A percentile compares a stretch with the other conserved stretches of the same genome.
phyloP scores from a whole-genome alignment of 2,797 vertebrate species.

The Rhinichthys osculus region DNA sequence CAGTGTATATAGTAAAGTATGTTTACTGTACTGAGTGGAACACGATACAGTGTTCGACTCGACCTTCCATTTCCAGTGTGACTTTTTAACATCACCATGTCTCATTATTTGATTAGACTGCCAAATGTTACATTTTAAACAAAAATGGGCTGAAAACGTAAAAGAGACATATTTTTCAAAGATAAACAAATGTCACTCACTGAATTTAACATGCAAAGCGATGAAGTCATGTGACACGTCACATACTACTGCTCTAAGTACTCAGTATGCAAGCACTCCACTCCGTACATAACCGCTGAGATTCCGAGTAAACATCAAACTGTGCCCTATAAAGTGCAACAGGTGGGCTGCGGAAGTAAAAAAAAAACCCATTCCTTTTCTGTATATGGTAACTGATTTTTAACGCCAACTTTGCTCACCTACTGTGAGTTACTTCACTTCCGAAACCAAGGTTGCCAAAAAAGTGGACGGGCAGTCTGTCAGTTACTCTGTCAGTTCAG shows the following conservation, averaged over 20 bases:
- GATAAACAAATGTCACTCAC: background rate
- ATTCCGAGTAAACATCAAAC: constrained; percentile 2
- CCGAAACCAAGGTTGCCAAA: background rate
- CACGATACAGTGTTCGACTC: background rate
- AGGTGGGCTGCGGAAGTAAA: background rate
- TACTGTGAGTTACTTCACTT: background rate
- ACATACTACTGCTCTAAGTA: background rate
- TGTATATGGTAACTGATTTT: background rate
- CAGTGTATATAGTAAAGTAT: background rate
- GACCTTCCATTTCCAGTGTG: background rate
- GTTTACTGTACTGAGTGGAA: background rate
- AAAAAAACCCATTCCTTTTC: background rate
- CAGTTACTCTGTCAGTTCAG: no score
- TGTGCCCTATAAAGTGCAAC: background rate
- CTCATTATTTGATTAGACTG: background rate
- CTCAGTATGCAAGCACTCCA: background rate
- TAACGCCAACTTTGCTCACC: background rate
- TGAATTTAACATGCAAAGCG: background rate
- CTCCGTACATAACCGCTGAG: background rate
- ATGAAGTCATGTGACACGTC: background rate
- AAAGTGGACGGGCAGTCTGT: background rate
- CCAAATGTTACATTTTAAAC: background rate
- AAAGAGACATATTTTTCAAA: background rate
- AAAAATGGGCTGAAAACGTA: background rate
- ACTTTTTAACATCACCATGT: background rate